Evolutionary conservation across 2,113 vertebrate genomes (phyloP).

Genomic region (Mola mola): DNA sequence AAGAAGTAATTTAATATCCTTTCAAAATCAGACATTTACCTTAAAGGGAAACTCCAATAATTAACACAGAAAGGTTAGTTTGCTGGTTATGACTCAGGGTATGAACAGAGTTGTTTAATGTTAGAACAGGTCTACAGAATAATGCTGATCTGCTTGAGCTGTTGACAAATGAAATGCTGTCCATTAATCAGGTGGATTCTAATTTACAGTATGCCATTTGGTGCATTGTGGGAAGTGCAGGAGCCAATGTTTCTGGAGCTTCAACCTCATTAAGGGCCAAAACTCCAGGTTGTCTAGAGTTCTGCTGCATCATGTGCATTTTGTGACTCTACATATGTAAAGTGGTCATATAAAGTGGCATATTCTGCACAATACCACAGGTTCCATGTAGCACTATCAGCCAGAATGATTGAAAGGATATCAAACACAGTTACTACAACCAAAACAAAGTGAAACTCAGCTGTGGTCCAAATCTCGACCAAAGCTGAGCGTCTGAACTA

Average conservation of each 20-base stretch:
- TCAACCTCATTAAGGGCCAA: neutral
- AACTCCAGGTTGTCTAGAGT: too few species aligned
- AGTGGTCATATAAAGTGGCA: too few species aligned
- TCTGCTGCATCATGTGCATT: too few species aligned
- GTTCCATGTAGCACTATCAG: neutral
- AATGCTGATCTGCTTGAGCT: too few species aligned
- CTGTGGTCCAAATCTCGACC: conserved; percentile 32
- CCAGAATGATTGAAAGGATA: conserved; percentile 40
- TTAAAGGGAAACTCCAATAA: conserved; percentile 9
- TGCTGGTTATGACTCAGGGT: too few species aligned
- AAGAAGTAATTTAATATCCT: conserved; percentile 15
- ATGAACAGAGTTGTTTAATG: too few species aligned
- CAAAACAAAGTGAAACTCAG: conserved; percentile 11
- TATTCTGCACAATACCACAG: neutral
- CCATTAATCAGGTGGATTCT: too few species aligned
- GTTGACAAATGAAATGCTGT: neutral
- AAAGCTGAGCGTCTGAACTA: conserved; percentile 6
- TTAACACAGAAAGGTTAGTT: neutral
- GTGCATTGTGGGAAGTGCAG: neutral
- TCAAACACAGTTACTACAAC: neutral
- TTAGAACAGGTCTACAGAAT: too few species aligned
- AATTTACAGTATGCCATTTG: too few species aligned
- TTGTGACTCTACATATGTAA: too few species aligned
- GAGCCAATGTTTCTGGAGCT: neutral
- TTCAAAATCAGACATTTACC: conserved; percentile 16